A percentile compares a stretch with the other conserved stretches of the same genome.
phyloP scores from a whole-genome alignment of 2,888 invertebrate genomes.

The Syrphus vitripennis region DNA sequence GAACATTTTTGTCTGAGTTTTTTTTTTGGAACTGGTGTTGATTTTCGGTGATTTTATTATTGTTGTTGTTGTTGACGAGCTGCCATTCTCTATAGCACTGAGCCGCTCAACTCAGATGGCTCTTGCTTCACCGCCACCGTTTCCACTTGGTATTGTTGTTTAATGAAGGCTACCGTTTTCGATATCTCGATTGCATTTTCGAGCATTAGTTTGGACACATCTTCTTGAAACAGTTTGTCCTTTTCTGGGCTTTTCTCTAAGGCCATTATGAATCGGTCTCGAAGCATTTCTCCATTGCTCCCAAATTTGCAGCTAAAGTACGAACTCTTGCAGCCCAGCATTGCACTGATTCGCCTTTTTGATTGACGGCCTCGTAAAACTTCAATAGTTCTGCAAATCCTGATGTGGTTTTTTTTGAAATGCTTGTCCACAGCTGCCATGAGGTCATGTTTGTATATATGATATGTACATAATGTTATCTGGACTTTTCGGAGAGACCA shows the following conservation, averaged over 20 bases:
- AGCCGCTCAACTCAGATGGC: neutral
- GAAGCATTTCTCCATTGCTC: too few species aligned
- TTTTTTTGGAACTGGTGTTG: neutral
- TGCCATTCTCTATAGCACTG: neutral
- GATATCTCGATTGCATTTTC: neutral
- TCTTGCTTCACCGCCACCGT: neutral
- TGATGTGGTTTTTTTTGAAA: too few species aligned
- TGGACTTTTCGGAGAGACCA: too few species aligned
- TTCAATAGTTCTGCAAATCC: too few species aligned
- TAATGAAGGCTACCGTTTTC: neutral
- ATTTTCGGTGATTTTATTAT: neutral
- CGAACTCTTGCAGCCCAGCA: too few species aligned
- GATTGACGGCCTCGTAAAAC: too few species aligned
- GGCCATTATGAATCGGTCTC: too few species aligned
- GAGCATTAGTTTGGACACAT: neutral
- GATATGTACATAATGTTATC: too few species aligned
- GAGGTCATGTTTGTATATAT: too few species aligned
- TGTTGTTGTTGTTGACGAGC: neutral
- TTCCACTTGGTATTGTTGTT: neutral
- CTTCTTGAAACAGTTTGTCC: conserved; percentile 32
- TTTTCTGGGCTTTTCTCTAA: conserved; percentile 39
- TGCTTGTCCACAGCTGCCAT: too few species aligned
- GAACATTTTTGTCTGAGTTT: neutral
- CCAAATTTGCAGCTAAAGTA: too few species aligned
- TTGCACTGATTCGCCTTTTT: too few species aligned